These are phyloP conservation scores for Drepanosiphum platanoidis DNA, from an alignment of 2,888 invertebrate genomes.

Conservation along the genomic window DNA sequence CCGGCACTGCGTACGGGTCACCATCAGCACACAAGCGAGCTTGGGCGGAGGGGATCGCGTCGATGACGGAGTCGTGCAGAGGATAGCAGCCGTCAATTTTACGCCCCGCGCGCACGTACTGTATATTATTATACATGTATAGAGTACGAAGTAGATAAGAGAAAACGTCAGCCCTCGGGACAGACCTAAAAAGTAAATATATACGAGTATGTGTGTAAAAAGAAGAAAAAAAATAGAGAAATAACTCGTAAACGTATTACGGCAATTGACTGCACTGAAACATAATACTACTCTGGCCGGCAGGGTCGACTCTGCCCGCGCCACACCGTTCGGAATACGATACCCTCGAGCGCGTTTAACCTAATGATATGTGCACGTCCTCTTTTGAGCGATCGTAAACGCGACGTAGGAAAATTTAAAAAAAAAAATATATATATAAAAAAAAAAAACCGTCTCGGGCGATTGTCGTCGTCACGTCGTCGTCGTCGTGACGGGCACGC, in stretches of 20 bases:
- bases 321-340: neutral
- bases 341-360: conserved; percentile 17
- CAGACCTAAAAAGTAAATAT: conserved; percentile 1
- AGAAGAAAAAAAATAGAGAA: neutral
- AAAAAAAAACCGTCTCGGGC: neutral
- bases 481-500: neutral
- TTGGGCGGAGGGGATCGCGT: neutral
- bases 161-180: conserved; percentile 24
- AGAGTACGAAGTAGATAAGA: conserved; percentile 1
- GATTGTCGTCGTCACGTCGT: neutral
- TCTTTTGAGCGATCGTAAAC: conserved; percentile 7
- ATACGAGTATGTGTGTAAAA: too few species aligned
- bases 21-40: neutral
- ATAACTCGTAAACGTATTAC: neutral
- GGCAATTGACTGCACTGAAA: neutral
- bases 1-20: neutral
- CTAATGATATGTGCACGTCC: neutral
- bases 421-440: neutral
- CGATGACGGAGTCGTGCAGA: neutral
- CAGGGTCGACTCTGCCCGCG: neutral
- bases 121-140: neutral
- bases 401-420: neutral
- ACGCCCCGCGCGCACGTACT: neutral
- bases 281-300: neutral
- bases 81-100: neutral